Evolutionary conservation across 2,113 vertebrate species (phyloP), one percentile per base, ranked within the genome.

Genomic region (Tylochromis polylepis): DNA sequence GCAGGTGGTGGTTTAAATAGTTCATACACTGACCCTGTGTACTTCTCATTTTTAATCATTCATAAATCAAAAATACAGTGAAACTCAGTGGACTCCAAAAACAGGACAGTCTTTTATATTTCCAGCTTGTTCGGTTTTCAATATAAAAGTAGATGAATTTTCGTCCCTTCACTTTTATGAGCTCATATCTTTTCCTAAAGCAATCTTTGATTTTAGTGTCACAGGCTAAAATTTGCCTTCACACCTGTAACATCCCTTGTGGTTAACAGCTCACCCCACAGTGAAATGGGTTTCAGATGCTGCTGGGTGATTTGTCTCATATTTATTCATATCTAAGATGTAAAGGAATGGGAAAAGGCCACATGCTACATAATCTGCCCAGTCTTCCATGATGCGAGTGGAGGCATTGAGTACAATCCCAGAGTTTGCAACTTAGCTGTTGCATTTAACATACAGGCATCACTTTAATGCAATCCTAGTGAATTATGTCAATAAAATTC

Each of bases 1-100:
- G 90, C 87, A 88, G 78, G 38, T 87, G 82, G 86, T 20, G 87
- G 41, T 62, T 94, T 95, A 89, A 95, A 95, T 95, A 93, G 92
- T 93, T 93, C 83, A 94, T 93, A 88, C 80, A 22, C 11, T 6
- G 70, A 89, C 90, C 87, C 80, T 80, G 31, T 84, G 83, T 88
- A 88, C 80, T 77, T 89, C 86, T 85, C 83, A 86, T 43, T 59
- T 85, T 95, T 87, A 94, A 93, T 94, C 85, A 93, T 95, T 93
- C 70, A 95, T 95, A 81, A 80, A 88, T 89, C 31, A 82, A 38
- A 58, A 86, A n/a, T 14, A 49, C 62, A 41, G 15, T 70, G 31
- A 86, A 83, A 83, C 53, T 62, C 49, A 77, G 3, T 9, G 34
- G 60, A 78, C 7, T 46, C 43, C 41, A 29, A n/a, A 31, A 56